Conservation (phyloP, 2,113 vertebrate genomes). For the Labeo catla region DNA sequence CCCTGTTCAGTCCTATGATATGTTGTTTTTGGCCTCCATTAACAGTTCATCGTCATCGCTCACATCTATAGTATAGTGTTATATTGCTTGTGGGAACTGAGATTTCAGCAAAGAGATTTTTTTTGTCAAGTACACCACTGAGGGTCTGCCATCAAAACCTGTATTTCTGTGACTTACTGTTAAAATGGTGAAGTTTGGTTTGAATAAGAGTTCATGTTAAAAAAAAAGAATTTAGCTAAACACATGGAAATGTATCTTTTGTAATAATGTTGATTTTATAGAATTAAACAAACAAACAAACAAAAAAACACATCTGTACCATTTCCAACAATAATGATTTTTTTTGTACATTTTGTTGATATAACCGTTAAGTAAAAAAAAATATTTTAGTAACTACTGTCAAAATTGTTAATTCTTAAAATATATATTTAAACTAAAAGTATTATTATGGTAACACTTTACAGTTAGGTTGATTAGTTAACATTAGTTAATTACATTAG, state of each 20-base stretch:
- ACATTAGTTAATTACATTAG: too few species aligned
- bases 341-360: not conserved
- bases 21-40: conserved; percentile 40
- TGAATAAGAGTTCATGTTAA: not conserved
- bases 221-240: not conserved
- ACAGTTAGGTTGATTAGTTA: too few species aligned
- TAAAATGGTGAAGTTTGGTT: not conserved
- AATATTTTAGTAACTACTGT: too few species aligned
- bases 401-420: too few species aligned
- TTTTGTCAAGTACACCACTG: not conserved
- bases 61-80: conserved; percentile 13
- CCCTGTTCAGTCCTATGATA: conserved; percentile 2
- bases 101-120: not conserved
- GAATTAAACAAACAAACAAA: not conserved
- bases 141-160: conserved; percentile 10
- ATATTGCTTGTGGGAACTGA: conserved; percentile 33
- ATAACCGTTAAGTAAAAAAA: not conserved
- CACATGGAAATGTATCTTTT: not conserved
- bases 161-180: not conserved
- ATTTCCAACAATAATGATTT: not conserved
- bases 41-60: conserved; percentile 25
- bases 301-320: not conserved
- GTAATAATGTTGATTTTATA: not conserved
- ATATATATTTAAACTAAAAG: too few species aligned
- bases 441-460: too few species aligned